Conservation (phyloP, 2,888 invertebrate species). For the Drosophila anomalipes region DNA sequence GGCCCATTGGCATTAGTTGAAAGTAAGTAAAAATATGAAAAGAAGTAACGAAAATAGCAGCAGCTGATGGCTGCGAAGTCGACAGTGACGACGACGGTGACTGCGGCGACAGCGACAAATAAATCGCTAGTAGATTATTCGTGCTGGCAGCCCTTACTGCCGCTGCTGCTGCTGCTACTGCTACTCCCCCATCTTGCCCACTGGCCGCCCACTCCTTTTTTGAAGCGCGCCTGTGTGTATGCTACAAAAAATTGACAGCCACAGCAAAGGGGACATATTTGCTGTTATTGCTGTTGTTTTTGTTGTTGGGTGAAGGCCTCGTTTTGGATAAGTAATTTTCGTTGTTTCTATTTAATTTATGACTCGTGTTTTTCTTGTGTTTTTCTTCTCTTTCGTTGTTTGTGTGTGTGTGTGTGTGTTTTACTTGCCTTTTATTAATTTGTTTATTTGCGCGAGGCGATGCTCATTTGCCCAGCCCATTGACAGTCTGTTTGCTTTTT, state of each 20-base stretch:
- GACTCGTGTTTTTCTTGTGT: slow-evolving; percentile 71
- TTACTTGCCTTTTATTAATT: slow-evolving; percentile 78
- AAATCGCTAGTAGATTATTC: slow-evolving; percentile 79
- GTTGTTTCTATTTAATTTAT: slow-evolving; percentile 80
- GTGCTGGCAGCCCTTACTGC: slow-evolving; percentile 62
- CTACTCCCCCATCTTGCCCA: background rate
- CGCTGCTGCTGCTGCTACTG: background rate
- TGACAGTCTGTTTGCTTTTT: slow-evolving; percentile 42
- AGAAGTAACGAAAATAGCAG: slow-evolving; percentile 74
- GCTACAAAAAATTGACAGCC: slow-evolving; percentile 75
- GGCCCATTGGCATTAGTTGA: slow-evolving; percentile 60
- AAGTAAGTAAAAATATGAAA: slow-evolving; percentile 73
- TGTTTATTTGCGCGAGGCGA: slow-evolving; percentile 70
- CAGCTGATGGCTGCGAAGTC: slow-evolving; percentile 27
- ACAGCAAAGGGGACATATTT: slow-evolving; percentile 70
- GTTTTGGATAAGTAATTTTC: slow-evolving; percentile 74
- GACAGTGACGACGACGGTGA: slow-evolving; percentile 38
- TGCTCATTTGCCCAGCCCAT: slow-evolving; percentile 48
- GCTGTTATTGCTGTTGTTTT: slow-evolving; percentile 18
- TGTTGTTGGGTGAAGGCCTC: slow-evolving; percentile 32
- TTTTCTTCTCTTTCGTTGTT: slow-evolving; percentile 39
- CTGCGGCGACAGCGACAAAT: slow-evolving; percentile 65
- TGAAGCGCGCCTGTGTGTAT: slow-evolving; percentile 70
- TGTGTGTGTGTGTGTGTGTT: slow-evolving; percentile 4
- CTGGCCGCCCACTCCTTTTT: slow-evolving; percentile 41